phyloP scores from a whole-genome alignment of 1,140 invertebrate species.

The Ptiloglossa arizonensis region DNA sequence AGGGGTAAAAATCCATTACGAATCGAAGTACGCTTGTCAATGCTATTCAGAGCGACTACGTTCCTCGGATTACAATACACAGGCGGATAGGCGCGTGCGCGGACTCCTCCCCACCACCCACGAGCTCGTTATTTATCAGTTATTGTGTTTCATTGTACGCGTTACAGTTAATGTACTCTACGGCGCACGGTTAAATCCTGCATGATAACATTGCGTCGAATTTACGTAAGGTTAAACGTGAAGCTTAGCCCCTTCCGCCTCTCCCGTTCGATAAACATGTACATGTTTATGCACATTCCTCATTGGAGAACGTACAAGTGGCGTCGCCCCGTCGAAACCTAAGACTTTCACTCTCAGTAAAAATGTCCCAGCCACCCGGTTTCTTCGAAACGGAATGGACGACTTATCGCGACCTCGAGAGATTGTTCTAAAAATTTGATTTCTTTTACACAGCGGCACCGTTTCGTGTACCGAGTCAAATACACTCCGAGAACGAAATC shows the following conservation, averaged over 20 bases:
- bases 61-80: too few relatives aligned
- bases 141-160: neutral
- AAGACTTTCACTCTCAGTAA: slow-evolving; percentile 63
- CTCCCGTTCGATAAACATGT: slow-evolving; percentile 14
- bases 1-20: too few relatives aligned
- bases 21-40: too few relatives aligned
- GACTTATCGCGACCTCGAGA: neutral
- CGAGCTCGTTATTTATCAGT: slow-evolving; percentile 8
- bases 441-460: too few relatives aligned
- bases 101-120: too few relatives aligned
- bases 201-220: slow-evolving; percentile 27
- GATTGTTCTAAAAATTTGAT: too few relatives aligned
- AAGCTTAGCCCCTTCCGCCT: neutral
- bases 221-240: slow-evolving; percentile 38
- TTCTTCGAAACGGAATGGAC: neutral
- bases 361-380: slow-evolving; percentile 32
- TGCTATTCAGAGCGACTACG: too few relatives aligned
- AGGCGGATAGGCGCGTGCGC: too few relatives aligned
- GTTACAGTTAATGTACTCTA: neutral
- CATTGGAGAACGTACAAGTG: slow-evolving; percentile 55
- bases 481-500: too few relatives aligned
- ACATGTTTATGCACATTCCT: slow-evolving; percentile 54
- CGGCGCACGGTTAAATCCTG: neutral
- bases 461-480: too few relatives aligned
- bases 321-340: slow-evolving; percentile 53